phyloP scores from a whole-genome alignment of 1,140 invertebrate species.

The Zaprionus inermis region DNA sequence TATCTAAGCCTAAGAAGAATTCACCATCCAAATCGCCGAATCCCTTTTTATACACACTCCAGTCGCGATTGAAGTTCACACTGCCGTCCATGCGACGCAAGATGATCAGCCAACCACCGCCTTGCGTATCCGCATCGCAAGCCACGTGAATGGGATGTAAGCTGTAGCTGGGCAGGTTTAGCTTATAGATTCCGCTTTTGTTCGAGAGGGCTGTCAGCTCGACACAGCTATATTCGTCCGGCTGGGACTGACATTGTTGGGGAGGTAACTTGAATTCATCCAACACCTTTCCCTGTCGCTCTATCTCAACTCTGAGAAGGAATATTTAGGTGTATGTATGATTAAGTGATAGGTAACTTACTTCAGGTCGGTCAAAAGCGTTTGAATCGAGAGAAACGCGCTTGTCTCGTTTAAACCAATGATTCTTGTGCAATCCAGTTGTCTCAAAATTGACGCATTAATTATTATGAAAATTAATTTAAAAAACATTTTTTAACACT shows the following conservation, averaged over 20 bases:
- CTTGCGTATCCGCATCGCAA: conserved; percentile 39
- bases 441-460: background rate
- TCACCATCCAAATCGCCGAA: conserved; percentile 85
- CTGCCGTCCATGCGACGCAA: conserved; percentile 87
- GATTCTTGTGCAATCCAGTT: background rate
- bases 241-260: background rate
- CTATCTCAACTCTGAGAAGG: background rate
- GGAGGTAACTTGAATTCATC: background rate
- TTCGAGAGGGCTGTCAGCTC: background rate
- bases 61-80: conserved; percentile 87
- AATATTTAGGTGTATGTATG: background rate
- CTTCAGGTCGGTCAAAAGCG: background rate
- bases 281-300: background rate
- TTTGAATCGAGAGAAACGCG: background rate
- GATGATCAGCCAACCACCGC: conserved; percentile 73
- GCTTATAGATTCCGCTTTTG: conserved; percentile 34
- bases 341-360: background rate
- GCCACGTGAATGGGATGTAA: conserved; percentile 42
- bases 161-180: conserved; percentile 38
- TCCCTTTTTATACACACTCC: conserved; percentile 87
- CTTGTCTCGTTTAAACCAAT: background rate
- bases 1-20: conserved; percentile 87
- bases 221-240: background rate
- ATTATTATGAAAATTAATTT: background rate
- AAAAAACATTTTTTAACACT: background rate